Evolutionary conservation across 2,888 invertebrate genomes (phyloP).

Genomic region (Artemia sinica): DNA sequence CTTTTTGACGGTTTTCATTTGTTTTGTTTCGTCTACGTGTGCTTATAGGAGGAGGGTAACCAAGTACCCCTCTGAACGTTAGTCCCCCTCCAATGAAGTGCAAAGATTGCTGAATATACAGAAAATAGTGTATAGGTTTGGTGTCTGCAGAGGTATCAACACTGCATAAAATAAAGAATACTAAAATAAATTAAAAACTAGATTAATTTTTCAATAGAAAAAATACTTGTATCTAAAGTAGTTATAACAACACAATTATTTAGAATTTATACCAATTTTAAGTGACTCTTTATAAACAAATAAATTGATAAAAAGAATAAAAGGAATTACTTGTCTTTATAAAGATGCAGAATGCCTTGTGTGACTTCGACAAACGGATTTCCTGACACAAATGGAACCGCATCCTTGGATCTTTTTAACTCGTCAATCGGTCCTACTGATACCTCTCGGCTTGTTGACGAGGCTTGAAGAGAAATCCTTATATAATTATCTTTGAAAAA

Average conservation of each 20-base stretch:
- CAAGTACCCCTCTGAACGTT: neutral
- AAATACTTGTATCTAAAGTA: too few species aligned
- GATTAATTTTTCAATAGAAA: too few species aligned
- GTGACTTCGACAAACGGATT: constrained; percentile 94
- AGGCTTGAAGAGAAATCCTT: neutral
- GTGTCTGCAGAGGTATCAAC: too few species aligned
- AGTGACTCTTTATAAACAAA: too few species aligned
- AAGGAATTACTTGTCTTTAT: constrained; percentile 72
- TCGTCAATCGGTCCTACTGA: constrained; percentile 2
- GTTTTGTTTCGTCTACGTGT: neutral
- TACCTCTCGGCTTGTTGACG: constrained; percentile 15
- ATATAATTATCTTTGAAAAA: too few species aligned
- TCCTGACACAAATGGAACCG: constrained; percentile 62
- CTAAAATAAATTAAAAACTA: too few species aligned
- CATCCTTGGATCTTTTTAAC: constrained; percentile 34
- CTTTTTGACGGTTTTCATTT: neutral
- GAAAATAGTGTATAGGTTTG: too few species aligned
- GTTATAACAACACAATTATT: too few species aligned
- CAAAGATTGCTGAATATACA: too few species aligned
- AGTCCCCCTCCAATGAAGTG: too few species aligned
- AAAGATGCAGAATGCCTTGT: constrained; percentile 87
- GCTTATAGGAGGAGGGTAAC: neutral
- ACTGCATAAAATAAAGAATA: too few species aligned
- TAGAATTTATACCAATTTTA: too few species aligned
- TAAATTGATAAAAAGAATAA: neutral